A percentile compares a stretch with the other conserved stretches of the same genome.
These are phyloP conservation scores for Acanthosepion esculentum DNA, from an alignment of 2,888 invertebrate genomes.

Conservation along the genomic window DNA sequence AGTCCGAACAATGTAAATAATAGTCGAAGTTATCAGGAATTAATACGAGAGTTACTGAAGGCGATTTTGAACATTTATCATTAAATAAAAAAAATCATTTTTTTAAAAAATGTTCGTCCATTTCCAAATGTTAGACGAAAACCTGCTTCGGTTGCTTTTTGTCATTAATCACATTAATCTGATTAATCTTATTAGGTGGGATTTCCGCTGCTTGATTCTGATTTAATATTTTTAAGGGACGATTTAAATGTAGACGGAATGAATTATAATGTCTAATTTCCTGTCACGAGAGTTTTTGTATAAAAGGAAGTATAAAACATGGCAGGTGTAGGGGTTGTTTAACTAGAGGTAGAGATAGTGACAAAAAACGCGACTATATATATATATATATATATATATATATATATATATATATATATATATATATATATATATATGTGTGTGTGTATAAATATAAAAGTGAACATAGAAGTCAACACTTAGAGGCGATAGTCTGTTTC, in stretches of 20 bases:
- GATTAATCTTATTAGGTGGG: not conserved
- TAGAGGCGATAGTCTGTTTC: no score
- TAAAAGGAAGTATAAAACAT: not conserved
- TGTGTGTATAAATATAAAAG: no score
- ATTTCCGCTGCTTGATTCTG: not conserved
- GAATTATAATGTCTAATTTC: not conserved
- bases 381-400: conserved; percentile 14
- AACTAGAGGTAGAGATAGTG: not conserved
- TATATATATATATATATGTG: conserved; percentile 10
- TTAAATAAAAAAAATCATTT: no score
- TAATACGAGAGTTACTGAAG: no score
- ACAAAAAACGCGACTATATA: not conserved
- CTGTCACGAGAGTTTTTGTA: not conserved
- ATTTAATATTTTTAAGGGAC: not conserved
- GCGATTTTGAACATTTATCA: no score
- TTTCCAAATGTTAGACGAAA: no score
- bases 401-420: not conserved
- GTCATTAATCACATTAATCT: not conserved
- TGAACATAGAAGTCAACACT: no score
- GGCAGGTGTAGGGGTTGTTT: not conserved
- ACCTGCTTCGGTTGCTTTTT: not conserved
- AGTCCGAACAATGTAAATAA: no score
- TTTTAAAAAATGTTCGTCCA: no score
- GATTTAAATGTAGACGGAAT: not conserved
- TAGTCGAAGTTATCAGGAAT: no score